These are phyloP conservation scores for Fratercula arctica DNA, from an alignment of 2,797 vertebrate species.

Conservation along the genomic window DNA sequence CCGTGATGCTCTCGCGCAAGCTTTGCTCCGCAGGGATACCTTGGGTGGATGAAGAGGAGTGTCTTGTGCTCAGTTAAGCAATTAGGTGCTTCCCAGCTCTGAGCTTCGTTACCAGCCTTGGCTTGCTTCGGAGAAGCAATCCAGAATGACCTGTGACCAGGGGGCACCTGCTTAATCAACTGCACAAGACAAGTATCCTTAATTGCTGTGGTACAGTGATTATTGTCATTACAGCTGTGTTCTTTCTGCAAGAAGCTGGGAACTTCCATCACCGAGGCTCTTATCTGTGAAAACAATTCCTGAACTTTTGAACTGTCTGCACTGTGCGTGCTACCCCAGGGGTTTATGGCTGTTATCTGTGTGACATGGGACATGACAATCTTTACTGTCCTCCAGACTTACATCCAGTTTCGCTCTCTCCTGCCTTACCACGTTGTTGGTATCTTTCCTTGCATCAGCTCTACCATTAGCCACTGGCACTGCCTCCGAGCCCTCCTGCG, in stretches of 20 bases:
- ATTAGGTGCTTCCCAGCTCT: constrained; percentile 14
- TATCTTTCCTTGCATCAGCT: neutral
- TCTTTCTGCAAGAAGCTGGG: neutral
- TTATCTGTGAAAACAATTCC: constrained; percentile 44
- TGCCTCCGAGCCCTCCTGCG: neutral
- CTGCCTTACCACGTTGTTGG: neutral
- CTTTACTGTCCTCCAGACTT: neutral
- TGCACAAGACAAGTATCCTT: constrained; percentile 21
- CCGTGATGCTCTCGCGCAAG: rapidly evolving
- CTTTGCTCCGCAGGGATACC: neutral
- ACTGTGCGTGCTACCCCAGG: rapidly evolving
- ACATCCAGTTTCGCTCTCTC: rapidly evolving
- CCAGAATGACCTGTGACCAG: constrained; percentile 6
- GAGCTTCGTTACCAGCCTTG: constrained; percentile 28
- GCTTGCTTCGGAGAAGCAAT: constrained; percentile 4
- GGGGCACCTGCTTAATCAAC: constrained; percentile 18
- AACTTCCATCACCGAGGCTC: neutral
- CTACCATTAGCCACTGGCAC: neutral
- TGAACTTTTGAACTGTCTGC: constrained; percentile 16
- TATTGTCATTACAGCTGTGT: neutral
- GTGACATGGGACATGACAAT: constrained; percentile 3
- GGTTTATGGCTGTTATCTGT: neutral
- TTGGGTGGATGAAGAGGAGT: neutral
- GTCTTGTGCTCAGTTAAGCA: constrained; percentile 3
- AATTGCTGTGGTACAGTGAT: constrained; percentile 16